These are phyloP conservation scores for Bergia puertoricense DNA, from an alignment of 92 coral and sea anemone species.

Conservation along the genomic window DNA sequence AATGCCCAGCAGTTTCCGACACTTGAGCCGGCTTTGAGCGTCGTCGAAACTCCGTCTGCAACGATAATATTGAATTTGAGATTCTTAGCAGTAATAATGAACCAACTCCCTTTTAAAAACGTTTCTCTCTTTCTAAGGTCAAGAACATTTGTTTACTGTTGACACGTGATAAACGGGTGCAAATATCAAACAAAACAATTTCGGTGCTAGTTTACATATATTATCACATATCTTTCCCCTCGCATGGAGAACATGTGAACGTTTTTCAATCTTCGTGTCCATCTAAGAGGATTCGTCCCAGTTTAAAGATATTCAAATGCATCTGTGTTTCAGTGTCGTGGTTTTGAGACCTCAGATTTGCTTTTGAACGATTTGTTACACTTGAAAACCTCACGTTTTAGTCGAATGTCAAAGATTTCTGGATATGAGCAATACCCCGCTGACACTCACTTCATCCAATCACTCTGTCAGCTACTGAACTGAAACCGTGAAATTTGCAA, in stretches of 20 bases:
- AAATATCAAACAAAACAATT: conserved; percentile 1
- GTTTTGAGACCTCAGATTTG: not conserved
- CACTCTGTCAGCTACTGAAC: not conserved
- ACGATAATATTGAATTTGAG: not conserved
- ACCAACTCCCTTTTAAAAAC: not conserved
- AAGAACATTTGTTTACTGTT: conserved; percentile 8
- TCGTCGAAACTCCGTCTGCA: conserved; percentile 97
- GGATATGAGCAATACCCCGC: not conserved
- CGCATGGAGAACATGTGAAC: not conserved
- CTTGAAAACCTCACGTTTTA: no score
- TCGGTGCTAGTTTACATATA: not conserved
- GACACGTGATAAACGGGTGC: not conserved
- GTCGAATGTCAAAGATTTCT: not conserved
- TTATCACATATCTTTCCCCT: conserved; percentile 6
- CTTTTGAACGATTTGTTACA: not conserved
- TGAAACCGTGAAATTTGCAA: not conserved
- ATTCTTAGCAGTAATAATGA: not conserved
- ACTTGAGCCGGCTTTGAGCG: conserved; percentile 96
- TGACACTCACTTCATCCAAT: not conserved
- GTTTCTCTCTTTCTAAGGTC: not conserved
- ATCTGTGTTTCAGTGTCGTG: not conserved
- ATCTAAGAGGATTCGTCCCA: not conserved
- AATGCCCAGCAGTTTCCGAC: conserved; percentile 94
- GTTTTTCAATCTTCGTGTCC: not conserved
- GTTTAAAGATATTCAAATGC: not conserved